phyloP scores from a whole-genome alignment of 2,888 invertebrate species.

The Drosophila neoperkinsi region DNA sequence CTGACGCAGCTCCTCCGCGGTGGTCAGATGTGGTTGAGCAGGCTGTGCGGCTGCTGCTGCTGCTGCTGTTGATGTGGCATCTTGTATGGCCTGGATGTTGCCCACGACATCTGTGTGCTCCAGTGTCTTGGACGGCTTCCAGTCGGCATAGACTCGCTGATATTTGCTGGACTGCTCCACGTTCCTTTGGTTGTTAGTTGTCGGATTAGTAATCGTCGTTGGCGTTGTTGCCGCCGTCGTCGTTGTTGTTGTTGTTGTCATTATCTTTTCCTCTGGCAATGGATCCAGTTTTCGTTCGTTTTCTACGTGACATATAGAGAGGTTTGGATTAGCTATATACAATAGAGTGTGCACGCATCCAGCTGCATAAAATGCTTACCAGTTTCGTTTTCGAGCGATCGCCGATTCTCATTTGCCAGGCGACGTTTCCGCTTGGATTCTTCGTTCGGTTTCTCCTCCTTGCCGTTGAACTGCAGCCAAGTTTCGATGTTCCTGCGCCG shows the following conservation, averaged over 20 bases:
- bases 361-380: slow-evolving; percentile 85
- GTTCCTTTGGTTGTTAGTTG: slow-evolving; percentile 54
- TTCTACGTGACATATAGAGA: slow-evolving; percentile 86
- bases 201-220: slow-evolving; percentile 61
- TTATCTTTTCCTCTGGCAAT: slow-evolving; percentile 89
- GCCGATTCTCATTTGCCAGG: slow-evolving; percentile 89
- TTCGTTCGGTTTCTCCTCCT: slow-evolving; percentile 90
- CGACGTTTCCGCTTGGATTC: slow-evolving; percentile 89
- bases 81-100: slow-evolving; percentile 94
- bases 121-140: slow-evolving; percentile 92
- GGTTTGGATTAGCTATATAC: background rate
- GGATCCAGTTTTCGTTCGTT: slow-evolving; percentile 92
- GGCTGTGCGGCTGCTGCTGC: slow-evolving; percentile 84
- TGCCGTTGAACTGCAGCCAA: slow-evolving; percentile 95
- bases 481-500: slow-evolving; percentile 96
- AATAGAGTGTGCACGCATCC: background rate
- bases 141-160: slow-evolving; percentile 90
- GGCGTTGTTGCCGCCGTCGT: slow-evolving; percentile 50
- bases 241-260: slow-evolving; percentile 69
- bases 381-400: slow-evolving; percentile 94
- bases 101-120: slow-evolving; percentile 93
- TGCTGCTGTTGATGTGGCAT: slow-evolving; percentile 87
- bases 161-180: slow-evolving; percentile 81
- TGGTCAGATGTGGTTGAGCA: slow-evolving; percentile 82
- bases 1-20: slow-evolving; percentile 87